Base-by-base conservation (phyloP, 2,797 vertebrate genomes). In the Alfaro cultratus region DNA sequence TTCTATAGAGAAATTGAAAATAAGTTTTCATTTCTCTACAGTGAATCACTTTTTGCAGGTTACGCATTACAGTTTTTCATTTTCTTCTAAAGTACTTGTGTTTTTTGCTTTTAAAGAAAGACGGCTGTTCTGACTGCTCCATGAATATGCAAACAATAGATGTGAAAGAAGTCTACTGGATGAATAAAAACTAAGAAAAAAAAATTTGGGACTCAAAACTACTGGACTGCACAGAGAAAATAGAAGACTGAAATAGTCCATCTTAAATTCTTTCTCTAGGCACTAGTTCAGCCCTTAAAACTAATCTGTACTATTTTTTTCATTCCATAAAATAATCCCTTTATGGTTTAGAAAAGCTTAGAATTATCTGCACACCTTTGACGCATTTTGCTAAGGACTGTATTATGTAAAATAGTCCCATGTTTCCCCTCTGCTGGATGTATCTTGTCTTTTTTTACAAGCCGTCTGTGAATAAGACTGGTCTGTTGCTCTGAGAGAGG, bases 281-380 rank as follows among this genome's bases (percentile, higher is more conserved):
- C 57, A 53, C 31, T 31, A 7, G 73, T 79, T 64, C 47, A 74
- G 57, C 29, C 57, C 11, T n/a, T 34, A 34, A 67, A 67, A 51
- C 45, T 67, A 67, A 74, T 80, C 60, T 68, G 36, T 68, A 41
- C 53, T 74, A 64, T 36, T 60, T 79, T 73, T 67, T 41, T 13
- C 9, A 41, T 67, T 43, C 55, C 36, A 68, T 67, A 60, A 16
- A 67, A 67, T 43, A 64, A 74, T 79, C 71, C n/a, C 12, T 51
- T 68, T 53, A 74, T 11, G 36, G 39, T 41, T 43, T 74, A 43
- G 60, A 64, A 67, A 64, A 74, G 57, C 26, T 51, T 43, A 51
- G 18, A 64, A 15, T 21, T 31, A 80, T 53, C 15, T 68, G 15
- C 12, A 53, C 36, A 80, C 45, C n/a, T 74, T 67, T 31, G 47